Base-by-base conservation (phyloP, 2,797 vertebrate species). In the Eospalax fontanierii region DNA sequence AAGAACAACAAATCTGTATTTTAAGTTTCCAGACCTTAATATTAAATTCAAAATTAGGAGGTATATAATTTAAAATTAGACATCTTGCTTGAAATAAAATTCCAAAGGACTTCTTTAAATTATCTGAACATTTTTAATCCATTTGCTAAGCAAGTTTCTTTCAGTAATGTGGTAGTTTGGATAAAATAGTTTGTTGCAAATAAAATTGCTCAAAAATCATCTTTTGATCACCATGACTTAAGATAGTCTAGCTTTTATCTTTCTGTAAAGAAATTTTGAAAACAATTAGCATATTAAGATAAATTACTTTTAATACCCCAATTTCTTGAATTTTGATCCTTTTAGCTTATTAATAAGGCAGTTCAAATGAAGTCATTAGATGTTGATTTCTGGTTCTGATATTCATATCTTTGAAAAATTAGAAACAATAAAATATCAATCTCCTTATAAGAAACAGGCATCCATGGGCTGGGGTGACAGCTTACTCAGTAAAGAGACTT, bases 41-140 rank as follows among this genome's bases (percentile, higher is more conserved):
- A 24, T 93, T 94, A 76, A 1, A 22, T 91, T 93, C 88, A 74
- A 92, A 95, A 81, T 88, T 86, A 90, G 43, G 75, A 88, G 26
- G 30, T 38, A 16, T 43, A 61, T 70, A 15, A 82, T 73, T 93
- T 89, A 54, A 93, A 95, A n/a, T n/a, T 79, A 59, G 33, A 59
- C 57, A 38, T 21, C 18, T 84, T 92, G 4, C n/a, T 90, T 43
- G 35, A 95, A 80, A 3, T 33, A 92, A 86, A 94, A n/a, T 10
- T 21, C 85, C 0, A 40, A 73, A 79, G 93, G 35, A 90, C 28
- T 28, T 35, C 59, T 83, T 93, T 79, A 92, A 93, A n/a, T 59
- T 6, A 92, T 66, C 33, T 57, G 40, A 84, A 87, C 87, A 75
- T 16, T 75, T 50, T 68, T 4, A 2, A 59, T 33, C 59, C 6